Base-by-base conservation (phyloP, 2,797 vertebrate species). In the Poecile montanus region DNA sequence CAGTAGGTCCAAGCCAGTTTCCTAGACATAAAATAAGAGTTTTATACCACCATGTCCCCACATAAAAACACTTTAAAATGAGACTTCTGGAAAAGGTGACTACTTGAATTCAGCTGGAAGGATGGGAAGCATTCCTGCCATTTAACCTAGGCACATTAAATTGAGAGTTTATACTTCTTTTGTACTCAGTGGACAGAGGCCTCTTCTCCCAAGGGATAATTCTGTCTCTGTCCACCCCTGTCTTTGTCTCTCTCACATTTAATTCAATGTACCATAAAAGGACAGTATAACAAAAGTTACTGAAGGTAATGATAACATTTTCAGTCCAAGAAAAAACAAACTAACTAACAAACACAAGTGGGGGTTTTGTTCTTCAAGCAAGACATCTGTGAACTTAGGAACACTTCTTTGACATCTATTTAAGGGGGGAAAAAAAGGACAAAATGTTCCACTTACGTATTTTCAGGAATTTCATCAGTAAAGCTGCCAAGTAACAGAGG, bases 401-500 rank as follows among this genome's bases (percentile, higher is more conserved):
- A 57, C 12, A 81, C 2, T 70, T 66, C 25, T 42, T 22, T 5
- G 16, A 47, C 17, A 82, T 38, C 34, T 79, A 4, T 27, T 40
- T 44, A 17, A 9, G 13, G 14, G 1, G 0, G 0, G 2, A 1
- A 6, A 7, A 10, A 19, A 27, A 17, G 4, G 16, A 53, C 7
- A 38, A 61, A 40, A 29, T 10, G 13, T 68, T 89, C 75, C 67
- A 75, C 98, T 95, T 95, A 99, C 99, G 30, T 96, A 90, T 99
- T 98, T 93, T 99, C 99, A 32, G 98, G 98, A 68, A 99, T 98
- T 83, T 99, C 99, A 51, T 99, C 99, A 13, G 57, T 97, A 67
- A 98, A 88, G 94, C 98, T 97, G 95, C 98, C 99, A 93, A 99
- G 98, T 84, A 99, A 96, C 58, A 99, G 98, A 15, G 99, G 99